These are phyloP conservation scores for Pissodes strobi DNA, from an alignment of 1,140 invertebrate species.

Conservation along the genomic window DNA sequence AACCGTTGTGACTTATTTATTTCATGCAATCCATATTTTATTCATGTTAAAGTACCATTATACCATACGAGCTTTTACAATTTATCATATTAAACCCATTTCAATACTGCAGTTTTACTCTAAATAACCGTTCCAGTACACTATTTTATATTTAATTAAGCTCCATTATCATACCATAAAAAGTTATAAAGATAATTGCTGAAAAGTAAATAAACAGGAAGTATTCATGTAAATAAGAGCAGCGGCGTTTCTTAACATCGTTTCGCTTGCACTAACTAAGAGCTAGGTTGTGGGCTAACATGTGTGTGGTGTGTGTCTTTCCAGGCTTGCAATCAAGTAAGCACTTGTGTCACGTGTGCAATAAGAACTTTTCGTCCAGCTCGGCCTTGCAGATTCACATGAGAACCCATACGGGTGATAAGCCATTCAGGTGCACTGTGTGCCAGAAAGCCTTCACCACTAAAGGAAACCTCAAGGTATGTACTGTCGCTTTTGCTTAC, in stretches of 20 bases:
- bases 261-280: constrained; percentile 53
- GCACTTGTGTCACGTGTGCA: constrained; percentile 95
- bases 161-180: no score
- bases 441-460: constrained; percentile 97
- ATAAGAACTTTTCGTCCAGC: constrained; percentile 96
- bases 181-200: no score
- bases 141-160: no score
- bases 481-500: constrained; percentile 41
- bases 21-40: no score
- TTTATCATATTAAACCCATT: no score
- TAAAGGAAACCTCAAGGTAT: constrained; percentile 97
- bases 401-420: constrained; percentile 97
- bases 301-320: constrained; percentile 55
- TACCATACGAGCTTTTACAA: no score
- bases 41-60: no score
- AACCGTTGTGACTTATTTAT: no score
- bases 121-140: no score
- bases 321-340: constrained; percentile 66
- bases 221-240: constrained; percentile 22
- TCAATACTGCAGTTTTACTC: no score
- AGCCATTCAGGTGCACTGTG: constrained; percentile 94
- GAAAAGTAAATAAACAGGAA: no score
- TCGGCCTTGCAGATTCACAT: constrained; percentile 97
- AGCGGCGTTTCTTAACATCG: constrained; percentile 39
- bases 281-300: constrained; percentile 55